Conservation (phyloP, 2,113 vertebrate genomes). For the Petroica traversi region DNA sequence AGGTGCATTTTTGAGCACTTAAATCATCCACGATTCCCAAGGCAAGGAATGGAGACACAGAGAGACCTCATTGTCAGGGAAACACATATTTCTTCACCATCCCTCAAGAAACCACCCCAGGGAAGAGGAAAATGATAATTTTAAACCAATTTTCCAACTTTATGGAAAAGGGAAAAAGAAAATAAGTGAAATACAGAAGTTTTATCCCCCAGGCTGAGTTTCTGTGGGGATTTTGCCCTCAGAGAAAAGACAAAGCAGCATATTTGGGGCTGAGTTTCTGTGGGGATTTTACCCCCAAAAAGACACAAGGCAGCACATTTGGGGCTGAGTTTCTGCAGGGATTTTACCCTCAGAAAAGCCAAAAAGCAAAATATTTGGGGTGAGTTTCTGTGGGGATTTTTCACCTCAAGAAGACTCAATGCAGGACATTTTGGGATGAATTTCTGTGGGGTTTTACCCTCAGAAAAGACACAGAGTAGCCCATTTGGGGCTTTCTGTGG, state of each 20-base stretch:
- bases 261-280: neutral
- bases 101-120: neutral
- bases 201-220: no score
- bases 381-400: neutral
- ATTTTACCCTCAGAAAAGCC: rapidly evolving
- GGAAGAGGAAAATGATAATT: rapidly evolving
- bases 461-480: neutral
- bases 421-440: neutral
- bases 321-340: rapidly evolving
- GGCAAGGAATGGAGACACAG: neutral
- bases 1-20: neutral
- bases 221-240: rapidly evolving
- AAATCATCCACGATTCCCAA: rapidly evolving
- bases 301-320: neutral
- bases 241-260: neutral
- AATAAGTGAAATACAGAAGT: rapidly evolving
- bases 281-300: rapidly evolving
- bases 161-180: neutral
- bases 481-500: rapidly evolving
- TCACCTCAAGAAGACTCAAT: neutral
- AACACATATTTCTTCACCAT: neutral
- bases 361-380: neutral
- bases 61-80: neutral
- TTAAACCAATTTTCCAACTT: neutral
- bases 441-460: rapidly evolving